Evolutionary conservation across 2,888 invertebrate species (phyloP).

Genomic region (Perizoma affinitatum): DNA sequence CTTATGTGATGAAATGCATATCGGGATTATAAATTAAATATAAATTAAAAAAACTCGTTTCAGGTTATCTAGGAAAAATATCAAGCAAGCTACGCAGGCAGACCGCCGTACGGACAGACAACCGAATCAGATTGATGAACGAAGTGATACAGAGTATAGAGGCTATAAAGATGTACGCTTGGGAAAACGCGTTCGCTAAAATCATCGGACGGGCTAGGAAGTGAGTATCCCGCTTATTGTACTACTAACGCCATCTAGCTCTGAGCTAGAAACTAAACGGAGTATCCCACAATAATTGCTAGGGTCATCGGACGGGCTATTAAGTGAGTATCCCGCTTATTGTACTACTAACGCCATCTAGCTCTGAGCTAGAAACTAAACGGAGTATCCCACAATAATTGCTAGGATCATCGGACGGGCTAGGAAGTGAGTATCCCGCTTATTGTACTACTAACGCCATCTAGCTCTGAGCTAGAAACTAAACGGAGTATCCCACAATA

Average conservation of each 20-base stretch:
- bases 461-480: background rate
- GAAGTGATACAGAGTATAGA: conserved; percentile 93
- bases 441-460: background rate
- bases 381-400: no score
- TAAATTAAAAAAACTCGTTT: conserved; percentile 19
- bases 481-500: background rate
- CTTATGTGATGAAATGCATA: no score
- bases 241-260: no score
- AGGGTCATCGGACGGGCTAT: conserved; percentile 89
- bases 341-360: no score
- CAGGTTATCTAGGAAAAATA: conserved; percentile 88
- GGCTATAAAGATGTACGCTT: conserved; percentile 95
- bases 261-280: no score
- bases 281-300: conserved; percentile 51
- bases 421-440: no score
- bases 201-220: conserved; percentile 89
- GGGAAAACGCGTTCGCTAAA: conserved; percentile 91
- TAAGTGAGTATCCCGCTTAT: conserved; percentile 76
- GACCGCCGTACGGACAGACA: conserved; percentile 92
- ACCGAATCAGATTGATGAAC: conserved; percentile 94
- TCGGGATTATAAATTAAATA: no score
- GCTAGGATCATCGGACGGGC: no score
- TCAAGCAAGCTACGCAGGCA: conserved; percentile 86
- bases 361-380: no score
- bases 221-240: conserved; percentile 68